Conservation (phyloP, 2,888 invertebrate species). For the Drosophila atripex region DNA sequence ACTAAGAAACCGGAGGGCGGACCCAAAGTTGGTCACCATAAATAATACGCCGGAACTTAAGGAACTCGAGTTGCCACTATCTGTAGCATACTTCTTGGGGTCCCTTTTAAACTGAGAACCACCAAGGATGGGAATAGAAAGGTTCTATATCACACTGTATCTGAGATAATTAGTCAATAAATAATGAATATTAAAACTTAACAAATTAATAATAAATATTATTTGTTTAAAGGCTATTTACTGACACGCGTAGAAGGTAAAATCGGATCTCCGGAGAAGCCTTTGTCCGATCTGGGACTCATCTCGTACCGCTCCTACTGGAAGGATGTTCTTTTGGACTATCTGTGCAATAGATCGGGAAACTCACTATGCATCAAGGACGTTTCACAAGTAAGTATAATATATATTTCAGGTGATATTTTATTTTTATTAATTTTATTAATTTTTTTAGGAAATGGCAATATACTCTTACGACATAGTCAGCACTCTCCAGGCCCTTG, state of each 20-base stretch:
- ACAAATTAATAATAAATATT: neutral
- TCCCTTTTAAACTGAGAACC: conserved; percentile 32
- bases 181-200: neutral
- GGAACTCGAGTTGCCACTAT: conserved; percentile 46
- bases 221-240: conserved; percentile 91
- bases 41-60: conserved; percentile 75
- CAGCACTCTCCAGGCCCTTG: conserved; percentile 97
- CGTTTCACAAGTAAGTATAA: conserved; percentile 85
- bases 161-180: neutral
- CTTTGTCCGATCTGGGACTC: conserved; percentile 97
- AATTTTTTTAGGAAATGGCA: conserved; percentile 90
- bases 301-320: conserved; percentile 99
- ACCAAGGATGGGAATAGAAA: conserved; percentile 6
- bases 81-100: conserved; percentile 75
- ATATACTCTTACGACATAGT: conserved; percentile 99
- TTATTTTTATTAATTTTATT: too few relatives aligned
- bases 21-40: conserved; percentile 79
- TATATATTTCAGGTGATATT: neutral
- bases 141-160: neutral
- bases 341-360: conserved; percentile 94
- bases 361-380: conserved; percentile 96
- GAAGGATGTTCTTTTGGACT: conserved; percentile 97
- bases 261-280: conserved; percentile 99
- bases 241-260: conserved; percentile 97
- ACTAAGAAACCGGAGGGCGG: conserved; percentile 41